Evolutionary conservation across 2,888 invertebrate species (phyloP).

Genomic region (Melieria omissa): DNA sequence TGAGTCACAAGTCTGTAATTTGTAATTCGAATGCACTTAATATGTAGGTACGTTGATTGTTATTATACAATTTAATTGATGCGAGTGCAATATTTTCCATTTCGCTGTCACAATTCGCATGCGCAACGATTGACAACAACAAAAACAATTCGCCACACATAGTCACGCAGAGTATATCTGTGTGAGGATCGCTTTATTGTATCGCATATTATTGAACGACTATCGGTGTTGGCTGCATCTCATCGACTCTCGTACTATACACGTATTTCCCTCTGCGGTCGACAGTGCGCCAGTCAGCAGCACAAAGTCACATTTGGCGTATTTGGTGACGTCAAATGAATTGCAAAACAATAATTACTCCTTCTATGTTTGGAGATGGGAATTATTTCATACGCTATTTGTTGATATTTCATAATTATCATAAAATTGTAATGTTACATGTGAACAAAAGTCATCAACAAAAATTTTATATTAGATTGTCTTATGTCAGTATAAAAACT

Average conservation of each 20-base stretch:
- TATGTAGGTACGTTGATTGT: background rate
- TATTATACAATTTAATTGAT: background rate
- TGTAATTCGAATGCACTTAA: background rate
- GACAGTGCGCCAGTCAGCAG: background rate
- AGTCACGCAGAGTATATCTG: too few relatives aligned
- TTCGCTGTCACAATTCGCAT: background rate
- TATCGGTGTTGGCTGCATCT: too few relatives aligned
- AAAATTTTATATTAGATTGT: too few relatives aligned
- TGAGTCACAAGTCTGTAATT: slow-evolving; percentile 5
- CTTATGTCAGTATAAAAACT: too few relatives aligned
- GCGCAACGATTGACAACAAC: too few relatives aligned
- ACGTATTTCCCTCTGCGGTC: background rate
- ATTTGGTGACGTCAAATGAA: slow-evolving; percentile 1
- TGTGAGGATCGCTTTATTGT: too few relatives aligned
- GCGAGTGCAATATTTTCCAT: background rate
- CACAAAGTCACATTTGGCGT: background rate
- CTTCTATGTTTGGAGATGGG: background rate
- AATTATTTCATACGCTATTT: background rate
- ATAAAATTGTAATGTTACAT: too few relatives aligned
- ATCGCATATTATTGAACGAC: too few relatives aligned
- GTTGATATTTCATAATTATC: too few relatives aligned
- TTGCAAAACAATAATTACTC: background rate
- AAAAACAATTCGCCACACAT: too few relatives aligned
- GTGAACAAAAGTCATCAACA: too few relatives aligned
- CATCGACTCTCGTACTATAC: background rate